Percentiles rank a stretch among this genome's conserved stretches.
These are phyloP conservation scores for Lepidurus arcticus DNA, from an alignment of 1,140 invertebrate species.

Conservation along the genomic window DNA sequence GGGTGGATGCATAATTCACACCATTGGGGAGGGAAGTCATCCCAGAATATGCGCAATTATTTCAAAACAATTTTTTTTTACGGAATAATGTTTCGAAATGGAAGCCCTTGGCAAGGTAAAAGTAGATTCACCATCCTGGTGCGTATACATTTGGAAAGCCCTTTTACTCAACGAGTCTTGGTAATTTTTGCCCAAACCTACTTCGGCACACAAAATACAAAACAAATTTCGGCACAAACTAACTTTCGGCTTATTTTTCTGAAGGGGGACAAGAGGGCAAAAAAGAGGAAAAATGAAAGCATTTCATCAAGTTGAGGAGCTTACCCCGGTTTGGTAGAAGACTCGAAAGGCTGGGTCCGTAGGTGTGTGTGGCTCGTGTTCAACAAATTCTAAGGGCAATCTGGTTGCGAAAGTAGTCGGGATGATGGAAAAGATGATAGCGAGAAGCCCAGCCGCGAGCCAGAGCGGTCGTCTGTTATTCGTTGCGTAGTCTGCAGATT, in stretches of 20 bases:
- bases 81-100: background rate
- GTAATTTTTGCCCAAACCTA: background rate
- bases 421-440: constrained; percentile 11
- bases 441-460: constrained; percentile 6
- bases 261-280: background rate
- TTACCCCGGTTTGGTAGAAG: constrained; percentile 33
- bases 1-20: background rate
- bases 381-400: constrained; percentile 32
- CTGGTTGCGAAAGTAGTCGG: constrained; percentile 15
- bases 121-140: background rate
- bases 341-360: constrained; percentile 33
- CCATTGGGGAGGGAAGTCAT: background rate
- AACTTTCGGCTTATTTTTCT: background rate
- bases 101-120: background rate
- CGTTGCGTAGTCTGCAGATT: background rate
- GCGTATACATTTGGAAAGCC: background rate
- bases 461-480: constrained; percentile 9
- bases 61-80: background rate
- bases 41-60: background rate
- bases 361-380: constrained; percentile 28
- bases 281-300: background rate
- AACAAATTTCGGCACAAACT: background rate
- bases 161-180: background rate
- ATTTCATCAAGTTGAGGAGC: background rate
- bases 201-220: background rate